phyloP scores from a whole-genome alignment of 2,113 vertebrate species.

The Poeciliopsis turrubarensis region DNA sequence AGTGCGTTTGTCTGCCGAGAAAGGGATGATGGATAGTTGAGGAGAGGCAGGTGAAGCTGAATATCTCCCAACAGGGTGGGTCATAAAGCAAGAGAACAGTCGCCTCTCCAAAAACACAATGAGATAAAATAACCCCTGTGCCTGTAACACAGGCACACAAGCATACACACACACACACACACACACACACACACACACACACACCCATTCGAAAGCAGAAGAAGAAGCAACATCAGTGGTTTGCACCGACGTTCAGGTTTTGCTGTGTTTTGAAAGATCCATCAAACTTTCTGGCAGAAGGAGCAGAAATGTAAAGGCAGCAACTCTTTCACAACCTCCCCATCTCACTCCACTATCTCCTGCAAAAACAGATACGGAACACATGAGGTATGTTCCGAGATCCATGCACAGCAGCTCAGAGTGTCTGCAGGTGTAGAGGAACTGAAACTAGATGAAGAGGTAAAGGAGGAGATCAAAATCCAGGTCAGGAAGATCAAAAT shows the following conservation, averaged over 20 bases:
- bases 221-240: constrained; percentile 51
- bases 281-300: constrained; percentile 55
- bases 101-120: constrained; percentile 69
- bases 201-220: constrained; percentile 43
- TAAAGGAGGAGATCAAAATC: constrained; percentile 35
- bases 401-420: constrained; percentile 20
- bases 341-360: background rate
- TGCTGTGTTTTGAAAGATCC: constrained; percentile 65
- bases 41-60: constrained; percentile 68
- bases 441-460: constrained; percentile 47
- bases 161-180: background rate
- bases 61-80: constrained; percentile 70
- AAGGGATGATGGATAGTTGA: constrained; percentile 68
- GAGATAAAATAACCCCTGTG: constrained; percentile 71
- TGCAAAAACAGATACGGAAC: constrained; percentile 22
- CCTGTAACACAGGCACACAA: constrained; percentile 34
- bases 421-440: constrained; percentile 37
- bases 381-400: background rate
- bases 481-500: background rate
- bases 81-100: constrained; percentile 68
- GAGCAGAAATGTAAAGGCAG: constrained; percentile 35
- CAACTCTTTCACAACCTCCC: constrained; percentile 31
- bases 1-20: constrained; percentile 57
- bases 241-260: constrained; percentile 56
- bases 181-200: constrained; percentile 6